Evolutionary conservation across 2,888 invertebrate genomes (phyloP), one percentile per base, ranked within the genome.

Genomic region (Entomobrya proxima): DNA sequence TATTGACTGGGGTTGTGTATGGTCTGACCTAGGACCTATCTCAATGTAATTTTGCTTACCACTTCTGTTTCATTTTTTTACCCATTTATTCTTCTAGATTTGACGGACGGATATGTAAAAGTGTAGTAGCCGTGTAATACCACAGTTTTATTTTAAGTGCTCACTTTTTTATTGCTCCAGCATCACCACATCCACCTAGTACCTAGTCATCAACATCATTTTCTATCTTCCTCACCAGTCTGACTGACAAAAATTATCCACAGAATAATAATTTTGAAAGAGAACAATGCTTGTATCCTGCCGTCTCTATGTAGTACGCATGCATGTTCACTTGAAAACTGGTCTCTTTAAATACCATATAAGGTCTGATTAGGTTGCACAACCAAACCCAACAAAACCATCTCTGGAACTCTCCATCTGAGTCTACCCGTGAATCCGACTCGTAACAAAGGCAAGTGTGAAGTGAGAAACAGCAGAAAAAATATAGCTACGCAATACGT

Each of bases 131-230:
- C 15, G 44, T n/a, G 61, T 61, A 58, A 40, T 44, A 58, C 40
- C 72, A 80, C 58, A 47, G 61, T 37, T 84, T 83, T 69, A 75
- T 82, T 84, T 76, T 67, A 84, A 84, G 77, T 84, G 84, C 32
- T 84, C 84, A 72, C 67, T 77, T 52, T 81, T 84, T 84, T 84
- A 84, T 77, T 58, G 69, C 84, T 58, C 9, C 55, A 40, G 30
- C 84, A 67, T 76, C 84, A 77, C 81, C 72, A 24, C 78, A 44
- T 30, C 37, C 76, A 78, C 55, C 18, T n/a, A n/a, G n/a, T n/a
- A n/a, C n/a, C n/a, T n/a, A n/a, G n/a, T 69, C 67, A 79, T 79
- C 77, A 61, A 44, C 35, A 77, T 40, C 24, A 52, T 69, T 82
- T 52, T 64, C 75, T n/a, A n/a, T 75, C 81, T 79, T 67, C n/a